A percentile compares a stretch with the other conserved stretches of the same genome.
phyloP scores from a whole-genome alignment of 1,140 invertebrate species.

The Mycetomoellerius zeteki region DNA sequence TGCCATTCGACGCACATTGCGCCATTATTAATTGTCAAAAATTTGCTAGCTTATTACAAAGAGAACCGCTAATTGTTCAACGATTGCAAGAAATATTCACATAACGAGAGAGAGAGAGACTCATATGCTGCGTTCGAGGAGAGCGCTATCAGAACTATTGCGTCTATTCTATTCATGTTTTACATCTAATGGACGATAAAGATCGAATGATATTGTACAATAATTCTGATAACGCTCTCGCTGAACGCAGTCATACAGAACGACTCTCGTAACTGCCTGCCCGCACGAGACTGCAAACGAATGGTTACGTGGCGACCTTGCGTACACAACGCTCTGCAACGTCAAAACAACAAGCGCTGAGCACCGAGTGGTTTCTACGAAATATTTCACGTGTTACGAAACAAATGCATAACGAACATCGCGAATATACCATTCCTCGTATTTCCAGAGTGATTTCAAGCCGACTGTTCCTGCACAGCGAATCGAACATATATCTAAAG shows the following conservation, averaged over 20 bases:
- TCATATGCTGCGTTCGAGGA: no score
- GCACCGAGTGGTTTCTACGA: neutral
- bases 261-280: neutral
- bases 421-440: neutral
- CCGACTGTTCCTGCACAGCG: neutral
- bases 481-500: neutral
- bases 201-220: no score
- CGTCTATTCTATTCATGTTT: no score
- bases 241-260: neutral
- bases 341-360: neutral
- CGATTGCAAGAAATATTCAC: neutral
- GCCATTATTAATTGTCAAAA: neutral
- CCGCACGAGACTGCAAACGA: neutral
- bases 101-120: no score
- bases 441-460: neutral
- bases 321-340: neutral
- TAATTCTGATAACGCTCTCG: no score
- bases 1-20: neutral
- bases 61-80: neutral
- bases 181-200: no score
- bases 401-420: constrained; percentile 19
- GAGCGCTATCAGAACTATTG: no score
- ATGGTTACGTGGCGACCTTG: constrained; percentile 6
- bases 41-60: neutral
- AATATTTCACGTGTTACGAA: constrained; percentile 22